phyloP scores from a whole-genome alignment of 2,888 invertebrate genomes.

The Drosophila gaucha region DNA sequence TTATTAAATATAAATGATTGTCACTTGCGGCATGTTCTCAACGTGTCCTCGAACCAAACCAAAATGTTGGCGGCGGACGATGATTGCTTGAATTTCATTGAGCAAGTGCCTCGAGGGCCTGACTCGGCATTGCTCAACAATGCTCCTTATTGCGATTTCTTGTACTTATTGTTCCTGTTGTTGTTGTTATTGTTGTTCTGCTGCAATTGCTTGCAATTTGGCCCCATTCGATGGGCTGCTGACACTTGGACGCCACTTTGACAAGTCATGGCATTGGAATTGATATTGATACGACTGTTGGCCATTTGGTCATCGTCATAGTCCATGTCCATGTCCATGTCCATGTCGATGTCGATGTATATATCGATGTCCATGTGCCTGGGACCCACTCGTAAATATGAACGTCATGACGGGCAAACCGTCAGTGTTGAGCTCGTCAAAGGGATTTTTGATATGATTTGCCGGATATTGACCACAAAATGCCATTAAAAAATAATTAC shows the following conservation, averaged over 20 bases:
- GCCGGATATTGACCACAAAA: slow-evolving; percentile 75
- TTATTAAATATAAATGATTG: slow-evolving; percentile 80
- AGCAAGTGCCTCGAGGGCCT: slow-evolving; percentile 39
- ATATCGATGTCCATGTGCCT: too few relatives aligned
- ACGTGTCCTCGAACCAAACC: slow-evolving; percentile 40
- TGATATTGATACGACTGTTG: slow-evolving; percentile 64
- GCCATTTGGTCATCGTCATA: slow-evolving; percentile 47
- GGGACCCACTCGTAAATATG: slow-evolving; percentile 32
- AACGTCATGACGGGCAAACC: slow-evolving; percentile 38
- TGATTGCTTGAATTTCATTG: slow-evolving; percentile 73
- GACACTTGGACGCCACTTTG: slow-evolving; percentile 66
- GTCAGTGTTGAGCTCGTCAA: slow-evolving; percentile 34
- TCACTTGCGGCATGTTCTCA: slow-evolving; percentile 73
- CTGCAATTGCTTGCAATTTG: slow-evolving; percentile 77
- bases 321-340: not conserved
- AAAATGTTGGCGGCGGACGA: slow-evolving; percentile 65
- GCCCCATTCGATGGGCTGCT: slow-evolving; percentile 32
- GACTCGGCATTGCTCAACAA: too few relatives aligned
- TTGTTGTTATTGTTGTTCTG: slow-evolving; percentile 17
- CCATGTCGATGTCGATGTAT: not conserved
- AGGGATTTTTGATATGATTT: slow-evolving; percentile 57
- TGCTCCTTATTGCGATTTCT: slow-evolving; percentile 54
- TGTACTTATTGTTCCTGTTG: slow-evolving; percentile 31
- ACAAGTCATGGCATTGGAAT: slow-evolving; percentile 70
- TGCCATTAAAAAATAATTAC: slow-evolving; percentile 80